Percentiles rank a stretch among this genome's conserved stretches.
Evolutionary conservation across 2,797 vertebrate genomes (phyloP).

Genomic region (Phrynocephalus guinanensis): DNA sequence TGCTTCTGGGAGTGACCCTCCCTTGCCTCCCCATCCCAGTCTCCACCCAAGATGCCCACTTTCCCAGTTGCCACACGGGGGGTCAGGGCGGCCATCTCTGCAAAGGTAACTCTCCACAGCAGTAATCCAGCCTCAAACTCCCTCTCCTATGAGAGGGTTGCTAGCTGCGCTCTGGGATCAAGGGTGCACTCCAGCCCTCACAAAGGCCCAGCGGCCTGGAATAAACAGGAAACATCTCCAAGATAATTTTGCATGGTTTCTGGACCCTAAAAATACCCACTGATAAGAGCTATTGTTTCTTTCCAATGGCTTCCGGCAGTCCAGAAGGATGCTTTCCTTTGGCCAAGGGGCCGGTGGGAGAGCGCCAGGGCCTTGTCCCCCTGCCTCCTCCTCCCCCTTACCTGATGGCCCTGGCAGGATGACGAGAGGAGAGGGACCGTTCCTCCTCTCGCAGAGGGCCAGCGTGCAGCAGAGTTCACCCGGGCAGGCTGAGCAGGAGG

Average conservation of each 20-base stretch:
- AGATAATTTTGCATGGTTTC: slow-evolving; percentile 74
- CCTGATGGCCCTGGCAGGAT: background rate
- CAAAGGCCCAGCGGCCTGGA: slow-evolving; percentile 60
- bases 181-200: slow-evolving; percentile 61
- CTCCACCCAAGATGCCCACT: no score
- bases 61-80: no score
- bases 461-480: background rate
- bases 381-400: background rate
- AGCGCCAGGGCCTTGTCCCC: slow-evolving; percentile 35
- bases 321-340: slow-evolving; percentile 66
- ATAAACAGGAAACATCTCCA: slow-evolving; percentile 85
- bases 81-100: background rate
- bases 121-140: no score
- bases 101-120: background rate
- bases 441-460: background rate
- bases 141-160: no score
- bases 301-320: slow-evolving; percentile 64
- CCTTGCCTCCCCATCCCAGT: no score
- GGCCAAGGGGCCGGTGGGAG: slow-evolving; percentile 31
- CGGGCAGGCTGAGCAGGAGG: background rate
- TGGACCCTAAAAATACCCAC: slow-evolving; percentile 76
- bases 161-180: slow-evolving; percentile 58
- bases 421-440: background rate
- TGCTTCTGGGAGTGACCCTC: no score
- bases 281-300: slow-evolving; percentile 85